Evolutionary conservation across 2,888 invertebrate genomes (phyloP).

Genomic region (Seira ritae): DNA sequence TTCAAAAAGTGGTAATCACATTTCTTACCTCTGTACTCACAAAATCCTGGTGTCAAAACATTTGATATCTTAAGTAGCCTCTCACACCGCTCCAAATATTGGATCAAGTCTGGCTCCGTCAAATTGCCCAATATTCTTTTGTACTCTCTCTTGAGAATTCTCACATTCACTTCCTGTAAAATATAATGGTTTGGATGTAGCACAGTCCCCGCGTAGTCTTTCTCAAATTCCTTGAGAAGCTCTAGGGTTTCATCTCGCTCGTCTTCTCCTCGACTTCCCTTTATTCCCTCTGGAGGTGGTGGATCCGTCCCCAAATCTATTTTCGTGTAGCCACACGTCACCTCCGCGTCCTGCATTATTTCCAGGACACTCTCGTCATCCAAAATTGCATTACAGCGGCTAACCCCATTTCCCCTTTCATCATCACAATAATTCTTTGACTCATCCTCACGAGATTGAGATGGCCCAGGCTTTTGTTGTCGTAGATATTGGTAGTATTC

Average conservation of each 20-base stretch:
- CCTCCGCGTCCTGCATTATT: conserved; percentile 65
- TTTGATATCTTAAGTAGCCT: conserved; percentile 53
- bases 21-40: conserved; percentile 67
- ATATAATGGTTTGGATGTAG: conserved; percentile 70
- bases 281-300: conserved; percentile 16
- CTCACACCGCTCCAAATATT: conserved; percentile 60
- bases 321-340: conserved; percentile 50
- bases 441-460: no score
- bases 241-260: conserved; percentile 39
- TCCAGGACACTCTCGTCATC: conserved; percentile 64
- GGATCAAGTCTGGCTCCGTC: conserved; percentile 41
- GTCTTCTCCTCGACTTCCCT: conserved; percentile 26
- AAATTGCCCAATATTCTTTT: conserved; percentile 44
- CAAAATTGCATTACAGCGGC: conserved; percentile 43
- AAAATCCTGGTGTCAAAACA: conserved; percentile 63
- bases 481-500: not conserved
- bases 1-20: no score
- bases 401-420: not conserved
- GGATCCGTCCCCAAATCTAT: conserved; percentile 31
- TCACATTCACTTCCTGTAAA: conserved; percentile 65
- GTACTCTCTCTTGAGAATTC: conserved; percentile 59
- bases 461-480: no score
- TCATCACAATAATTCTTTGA: not conserved
- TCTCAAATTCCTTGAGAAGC: conserved; percentile 63
- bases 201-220: conserved; percentile 48